A percentile compares a stretch with the other conserved stretches of the same genome.
phyloP scores from a whole-genome alignment of 1,140 invertebrate genomes.

The Liolophura sinensis region DNA sequence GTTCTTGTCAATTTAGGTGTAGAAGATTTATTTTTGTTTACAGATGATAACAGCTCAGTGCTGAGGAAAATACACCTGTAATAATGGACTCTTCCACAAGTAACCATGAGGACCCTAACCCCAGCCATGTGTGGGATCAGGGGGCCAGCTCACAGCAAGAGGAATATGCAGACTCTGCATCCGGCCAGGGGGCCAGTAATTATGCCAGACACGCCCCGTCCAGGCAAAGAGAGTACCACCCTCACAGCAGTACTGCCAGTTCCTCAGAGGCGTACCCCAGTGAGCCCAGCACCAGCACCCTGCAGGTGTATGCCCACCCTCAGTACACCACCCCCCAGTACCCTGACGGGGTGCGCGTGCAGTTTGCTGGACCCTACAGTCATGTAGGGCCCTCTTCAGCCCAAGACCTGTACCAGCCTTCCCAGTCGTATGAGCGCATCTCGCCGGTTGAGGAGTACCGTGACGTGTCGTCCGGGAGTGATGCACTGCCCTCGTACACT shows the following conservation, averaged over 20 bases:
- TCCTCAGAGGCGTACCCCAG: neutral
- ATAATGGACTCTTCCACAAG: too few relatives aligned
- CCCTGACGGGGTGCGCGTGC: neutral
- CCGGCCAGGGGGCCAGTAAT: too few relatives aligned
- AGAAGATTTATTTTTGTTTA: too few relatives aligned
- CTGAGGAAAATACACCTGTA: too few relatives aligned
- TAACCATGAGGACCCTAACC: too few relatives aligned
- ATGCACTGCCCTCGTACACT: conserved; percentile 34
- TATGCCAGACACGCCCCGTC: neutral
- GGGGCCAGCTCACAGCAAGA: too few relatives aligned
- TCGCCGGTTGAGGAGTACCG: conserved; percentile 31
- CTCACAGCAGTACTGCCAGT: conserved; percentile 6
- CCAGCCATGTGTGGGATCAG: too few relatives aligned
- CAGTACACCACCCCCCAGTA: conserved; percentile 3
- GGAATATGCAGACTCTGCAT: too few relatives aligned
- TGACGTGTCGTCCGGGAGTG: conserved; percentile 31
- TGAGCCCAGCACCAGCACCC: conserved; percentile 1
- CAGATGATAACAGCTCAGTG: too few relatives aligned
- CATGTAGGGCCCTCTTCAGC: conserved; percentile 10
- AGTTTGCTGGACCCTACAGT: neutral
- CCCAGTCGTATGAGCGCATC: conserved; percentile 32
- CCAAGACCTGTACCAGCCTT: conserved; percentile 27
- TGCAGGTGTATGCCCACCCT: conserved; percentile 10
- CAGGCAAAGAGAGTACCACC: neutral
- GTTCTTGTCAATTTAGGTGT: too few relatives aligned